phyloP scores from a whole-genome alignment of 37 sponge, comb jelly and placozoan genomes.

The Diacarnus erythraeanus region DNA sequence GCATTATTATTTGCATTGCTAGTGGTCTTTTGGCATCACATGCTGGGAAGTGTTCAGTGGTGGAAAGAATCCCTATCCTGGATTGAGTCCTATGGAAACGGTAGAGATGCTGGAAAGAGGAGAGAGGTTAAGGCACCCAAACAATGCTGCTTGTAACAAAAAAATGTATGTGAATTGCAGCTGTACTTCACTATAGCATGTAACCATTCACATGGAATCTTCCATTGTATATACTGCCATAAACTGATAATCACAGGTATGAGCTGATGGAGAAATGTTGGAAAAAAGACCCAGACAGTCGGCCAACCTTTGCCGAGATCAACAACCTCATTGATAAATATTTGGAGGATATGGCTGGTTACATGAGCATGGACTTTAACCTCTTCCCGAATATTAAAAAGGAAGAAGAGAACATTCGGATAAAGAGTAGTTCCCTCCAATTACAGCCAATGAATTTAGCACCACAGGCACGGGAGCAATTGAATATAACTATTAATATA shows the following conservation, averaged over 20 bases:
- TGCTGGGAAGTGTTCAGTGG: slow-evolving; percentile 21
- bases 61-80: slow-evolving; percentile 11
- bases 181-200: too few species aligned
- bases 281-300: neutral
- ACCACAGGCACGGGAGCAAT: too few species aligned
- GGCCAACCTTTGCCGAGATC: slow-evolving; percentile 14
- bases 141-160: slow-evolving; percentile 3
- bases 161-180: neutral
- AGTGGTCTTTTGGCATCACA: slow-evolving; percentile 25
- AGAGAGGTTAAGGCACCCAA: neutral
- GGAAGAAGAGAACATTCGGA: too few species aligned
- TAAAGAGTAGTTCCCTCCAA: too few species aligned
- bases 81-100: neutral
- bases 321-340: neutral
- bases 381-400: neutral
- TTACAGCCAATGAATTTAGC: too few species aligned
- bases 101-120: neutral
- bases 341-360: neutral
- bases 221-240: neutral
- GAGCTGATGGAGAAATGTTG: neutral
- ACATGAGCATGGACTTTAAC: neutral
- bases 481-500: too few species aligned
- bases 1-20: neutral
- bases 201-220: too few species aligned
- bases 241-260: neutral